These are phyloP conservation scores for Melieria omissa DNA, from an alignment of 2,888 invertebrate species.

Conservation along the genomic window DNA sequence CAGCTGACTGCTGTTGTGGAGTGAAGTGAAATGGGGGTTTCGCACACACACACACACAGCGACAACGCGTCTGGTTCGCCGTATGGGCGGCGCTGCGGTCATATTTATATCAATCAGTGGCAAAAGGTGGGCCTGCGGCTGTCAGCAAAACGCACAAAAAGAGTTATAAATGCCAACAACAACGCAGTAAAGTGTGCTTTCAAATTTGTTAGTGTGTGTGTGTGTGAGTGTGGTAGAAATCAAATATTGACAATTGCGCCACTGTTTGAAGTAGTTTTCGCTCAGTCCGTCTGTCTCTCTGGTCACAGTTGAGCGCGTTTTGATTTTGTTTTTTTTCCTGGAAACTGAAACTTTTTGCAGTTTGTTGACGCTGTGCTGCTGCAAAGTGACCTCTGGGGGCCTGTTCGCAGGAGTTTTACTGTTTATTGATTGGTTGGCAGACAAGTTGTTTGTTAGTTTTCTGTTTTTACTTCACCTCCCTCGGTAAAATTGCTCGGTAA, in stretches of 20 bases:
- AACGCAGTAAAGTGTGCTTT: background rate
- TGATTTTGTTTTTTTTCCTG: no score
- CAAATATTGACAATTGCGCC: slow-evolving; percentile 40
- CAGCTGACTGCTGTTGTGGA: no score
- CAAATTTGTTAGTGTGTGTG: background rate
- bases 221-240: slow-evolving; percentile 19
- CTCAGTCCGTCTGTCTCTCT: background rate
- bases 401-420: background rate
- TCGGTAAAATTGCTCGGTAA: slow-evolving; percentile 31
- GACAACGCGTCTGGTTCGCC: no score
- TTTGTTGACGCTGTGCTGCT: slow-evolving; percentile 8
- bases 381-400: slow-evolving; percentile 16
- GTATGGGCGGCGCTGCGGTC: slow-evolving; percentile 10
- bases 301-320: background rate
- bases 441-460: background rate
- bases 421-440: slow-evolving; percentile 28
- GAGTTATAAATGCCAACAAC: background rate
- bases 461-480: background rate
- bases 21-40: no score
- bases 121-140: slow-evolving; percentile 34
- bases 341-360: no score
- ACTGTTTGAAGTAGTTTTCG: slow-evolving; percentile 43
- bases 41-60: no score
- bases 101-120: slow-evolving; percentile 55
- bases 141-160: slow-evolving; percentile 8